These are phyloP conservation scores for Falco concolor DNA, from an alignment of 2,797 vertebrate genomes.

Conservation along the genomic window DNA sequence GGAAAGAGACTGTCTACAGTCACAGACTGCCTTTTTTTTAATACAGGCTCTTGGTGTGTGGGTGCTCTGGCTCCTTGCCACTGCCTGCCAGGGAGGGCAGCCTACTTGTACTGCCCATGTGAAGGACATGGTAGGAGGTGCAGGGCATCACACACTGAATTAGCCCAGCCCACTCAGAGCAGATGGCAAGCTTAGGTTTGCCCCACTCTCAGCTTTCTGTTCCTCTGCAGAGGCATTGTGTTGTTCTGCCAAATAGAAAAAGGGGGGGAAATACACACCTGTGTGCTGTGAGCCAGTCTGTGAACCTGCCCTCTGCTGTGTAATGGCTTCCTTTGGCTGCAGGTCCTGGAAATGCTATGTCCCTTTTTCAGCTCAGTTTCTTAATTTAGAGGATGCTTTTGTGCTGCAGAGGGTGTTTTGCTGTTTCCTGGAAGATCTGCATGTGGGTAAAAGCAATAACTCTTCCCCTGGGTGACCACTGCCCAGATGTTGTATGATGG, in stretches of 20 bases:
- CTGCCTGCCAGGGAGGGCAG: fast-evolving
- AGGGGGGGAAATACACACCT: neutral
- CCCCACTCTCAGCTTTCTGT: neutral
- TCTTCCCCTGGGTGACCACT: neutral
- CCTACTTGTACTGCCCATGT: fast-evolving
- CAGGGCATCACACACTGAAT: neutral
- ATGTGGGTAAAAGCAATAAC: neutral
- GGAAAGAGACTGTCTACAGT: neutral
- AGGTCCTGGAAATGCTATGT: neutral
- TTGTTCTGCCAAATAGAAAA: neutral
- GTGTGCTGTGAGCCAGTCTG: neutral
- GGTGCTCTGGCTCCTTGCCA: neutral
- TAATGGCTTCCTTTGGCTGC: neutral
- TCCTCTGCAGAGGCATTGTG: neutral
- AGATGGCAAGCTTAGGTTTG: neutral
- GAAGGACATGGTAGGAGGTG: neutral
- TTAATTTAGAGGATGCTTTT: neutral
- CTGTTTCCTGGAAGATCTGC: neutral
- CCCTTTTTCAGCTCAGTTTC: neutral
- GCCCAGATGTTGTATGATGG: neutral
- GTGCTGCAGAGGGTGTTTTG: neutral
- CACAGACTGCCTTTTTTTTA: neutral
- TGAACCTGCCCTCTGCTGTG: neutral
- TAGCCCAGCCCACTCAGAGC: neutral
- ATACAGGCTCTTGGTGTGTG: neutral